phyloP scores from a whole-genome alignment of 2,113 vertebrate genomes.

The Ursus arctos region DNA sequence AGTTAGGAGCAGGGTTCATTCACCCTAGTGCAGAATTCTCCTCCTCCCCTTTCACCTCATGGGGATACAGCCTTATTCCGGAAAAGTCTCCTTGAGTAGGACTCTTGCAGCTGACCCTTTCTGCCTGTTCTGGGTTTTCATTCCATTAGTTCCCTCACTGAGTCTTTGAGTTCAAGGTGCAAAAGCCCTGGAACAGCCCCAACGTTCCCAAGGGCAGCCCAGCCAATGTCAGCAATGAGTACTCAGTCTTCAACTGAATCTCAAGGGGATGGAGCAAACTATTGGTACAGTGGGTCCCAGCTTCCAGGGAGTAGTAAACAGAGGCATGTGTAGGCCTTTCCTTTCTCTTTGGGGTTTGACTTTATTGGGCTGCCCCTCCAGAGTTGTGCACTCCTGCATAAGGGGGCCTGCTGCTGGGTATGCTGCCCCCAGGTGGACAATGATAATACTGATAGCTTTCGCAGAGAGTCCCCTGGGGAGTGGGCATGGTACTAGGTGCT shows the following conservation, averaged over 20 bases:
- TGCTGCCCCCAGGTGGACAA: constrained; percentile 23
- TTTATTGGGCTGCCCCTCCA: background rate
- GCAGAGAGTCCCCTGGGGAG: background rate
- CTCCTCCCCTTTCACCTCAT: background rate
- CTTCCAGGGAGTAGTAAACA: background rate
- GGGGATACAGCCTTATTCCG: background rate
- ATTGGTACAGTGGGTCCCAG: constrained; percentile 55
- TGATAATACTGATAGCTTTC: background rate
- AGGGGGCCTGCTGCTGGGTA: background rate
- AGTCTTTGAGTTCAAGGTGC: constrained; percentile 82
- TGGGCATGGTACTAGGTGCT: background rate
- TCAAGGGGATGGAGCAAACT: constrained; percentile 81
- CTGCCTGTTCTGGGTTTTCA: background rate
- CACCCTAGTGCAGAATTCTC: background rate
- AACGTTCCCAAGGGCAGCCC: constrained; percentile 72
- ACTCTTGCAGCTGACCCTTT: background rate
- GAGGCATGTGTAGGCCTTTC: background rate
- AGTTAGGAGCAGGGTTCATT: background rate
- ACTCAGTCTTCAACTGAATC: constrained; percentile 82
- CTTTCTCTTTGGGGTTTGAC: background rate
- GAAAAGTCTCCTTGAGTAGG: background rate
- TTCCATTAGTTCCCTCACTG: constrained; percentile 74
- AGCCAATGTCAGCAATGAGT: constrained; percentile 57
- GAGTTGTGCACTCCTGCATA: background rate
- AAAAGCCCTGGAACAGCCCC: constrained; percentile 76